Conservation (phyloP, 2,888 invertebrate genomes). For the Cheilosia impressa region DNA sequence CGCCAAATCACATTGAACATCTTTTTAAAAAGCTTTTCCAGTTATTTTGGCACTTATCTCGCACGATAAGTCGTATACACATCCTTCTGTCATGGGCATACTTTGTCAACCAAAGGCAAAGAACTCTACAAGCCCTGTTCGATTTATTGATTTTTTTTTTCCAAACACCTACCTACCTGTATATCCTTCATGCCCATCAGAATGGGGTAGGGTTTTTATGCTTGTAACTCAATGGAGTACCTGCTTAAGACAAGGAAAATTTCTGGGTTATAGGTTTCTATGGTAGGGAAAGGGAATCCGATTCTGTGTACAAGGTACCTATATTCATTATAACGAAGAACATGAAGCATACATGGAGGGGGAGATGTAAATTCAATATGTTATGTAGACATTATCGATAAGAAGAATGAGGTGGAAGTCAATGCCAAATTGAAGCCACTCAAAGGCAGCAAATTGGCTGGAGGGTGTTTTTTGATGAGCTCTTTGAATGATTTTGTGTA, state of each 20-base stretch:
- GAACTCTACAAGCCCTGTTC: conserved; percentile 3
- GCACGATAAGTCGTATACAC: not conserved
- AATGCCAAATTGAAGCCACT: too few relatives aligned
- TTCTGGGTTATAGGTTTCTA: conserved; percentile 17
- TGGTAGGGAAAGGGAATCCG: not conserved
- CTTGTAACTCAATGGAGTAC: conserved; percentile 22
- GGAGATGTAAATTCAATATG: too few relatives aligned
- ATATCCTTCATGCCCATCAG: not conserved
- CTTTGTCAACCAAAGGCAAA: not conserved
- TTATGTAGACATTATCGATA: too few relatives aligned
- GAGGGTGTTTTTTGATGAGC: too few relatives aligned
- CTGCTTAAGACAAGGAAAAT: conserved; percentile 25
- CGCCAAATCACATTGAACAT: not conserved
- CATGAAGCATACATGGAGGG: not conserved
- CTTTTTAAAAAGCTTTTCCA: not conserved
- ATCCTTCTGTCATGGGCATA: not conserved
- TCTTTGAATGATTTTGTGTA: too few relatives aligned
- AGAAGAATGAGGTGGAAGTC: too few relatives aligned
- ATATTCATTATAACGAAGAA: not conserved
- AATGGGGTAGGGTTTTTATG: not conserved
- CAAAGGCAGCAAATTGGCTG: too few relatives aligned
- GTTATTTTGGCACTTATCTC: conserved; percentile 3
- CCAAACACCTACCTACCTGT: not conserved
- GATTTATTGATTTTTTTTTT: conserved; percentile 17
- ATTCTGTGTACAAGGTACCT: not conserved